These are phyloP conservation scores for Oxycera nigricornis DNA, from an alignment of 2,888 invertebrate species.

Conservation along the genomic window DNA sequence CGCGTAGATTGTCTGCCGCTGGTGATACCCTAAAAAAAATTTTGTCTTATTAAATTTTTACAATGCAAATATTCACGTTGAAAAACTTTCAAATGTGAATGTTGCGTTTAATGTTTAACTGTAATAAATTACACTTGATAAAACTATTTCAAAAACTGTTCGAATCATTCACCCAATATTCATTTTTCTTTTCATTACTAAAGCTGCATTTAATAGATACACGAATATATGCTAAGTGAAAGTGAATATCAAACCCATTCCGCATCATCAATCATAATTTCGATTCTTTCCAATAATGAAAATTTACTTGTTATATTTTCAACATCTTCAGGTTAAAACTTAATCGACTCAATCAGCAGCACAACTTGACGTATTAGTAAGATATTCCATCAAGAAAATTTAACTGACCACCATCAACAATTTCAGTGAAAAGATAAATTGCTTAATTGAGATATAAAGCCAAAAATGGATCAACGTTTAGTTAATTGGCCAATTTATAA, in stretches of 20 bases:
- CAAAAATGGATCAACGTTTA: conserved; percentile 16
- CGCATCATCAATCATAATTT: neutral
- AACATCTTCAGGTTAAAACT: neutral
- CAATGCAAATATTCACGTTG: neutral
- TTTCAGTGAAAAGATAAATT: neutral
- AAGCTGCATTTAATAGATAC: no score
- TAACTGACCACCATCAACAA: conserved; percentile 22
- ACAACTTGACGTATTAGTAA: conserved; percentile 43
- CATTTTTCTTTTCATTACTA: no score
- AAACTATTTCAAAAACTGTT: neutral
- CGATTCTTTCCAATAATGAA: conserved; percentile 8
- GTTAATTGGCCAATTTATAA: neutral
- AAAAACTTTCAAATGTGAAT: neutral
- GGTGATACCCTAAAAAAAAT: conserved; percentile 59
- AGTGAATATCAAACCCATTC: neutral
- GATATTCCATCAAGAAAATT: conserved; percentile 25
- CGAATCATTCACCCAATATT: neutral
- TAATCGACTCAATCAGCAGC: conserved; percentile 46
- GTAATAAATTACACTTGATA: no score
- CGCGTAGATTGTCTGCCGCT: conserved; percentile 70
- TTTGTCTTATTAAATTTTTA: neutral
- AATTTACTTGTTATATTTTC: neutral
- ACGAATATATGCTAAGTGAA: neutral
- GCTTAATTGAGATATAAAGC: neutral
- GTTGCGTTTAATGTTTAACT: no score